These are phyloP conservation scores for Actias luna DNA, from an alignment of 2,888 invertebrate genomes.

Conservation along the genomic window DNA sequence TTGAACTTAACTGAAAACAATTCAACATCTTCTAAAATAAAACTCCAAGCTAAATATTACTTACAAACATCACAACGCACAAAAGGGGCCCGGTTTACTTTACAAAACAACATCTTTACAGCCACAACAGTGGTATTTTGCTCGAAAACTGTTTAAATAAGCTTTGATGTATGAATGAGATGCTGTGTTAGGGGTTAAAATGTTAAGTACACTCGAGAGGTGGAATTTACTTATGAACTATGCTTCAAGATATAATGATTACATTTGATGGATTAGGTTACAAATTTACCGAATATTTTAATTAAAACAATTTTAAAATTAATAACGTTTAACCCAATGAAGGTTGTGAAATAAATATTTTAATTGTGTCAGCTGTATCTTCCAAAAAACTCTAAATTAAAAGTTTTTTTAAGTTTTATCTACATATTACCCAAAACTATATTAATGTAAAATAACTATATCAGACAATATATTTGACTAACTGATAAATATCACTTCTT, in stretches of 20 bases:
- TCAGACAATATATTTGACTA: too few relatives aligned
- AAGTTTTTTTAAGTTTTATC: too few relatives aligned
- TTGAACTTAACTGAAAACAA: neutral
- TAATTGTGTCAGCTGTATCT: too few relatives aligned
- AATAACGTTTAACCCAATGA: too few relatives aligned
- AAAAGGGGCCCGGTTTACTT: conserved; percentile 50
- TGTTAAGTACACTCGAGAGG: conserved; percentile 27
- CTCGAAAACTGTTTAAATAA: conserved; percentile 61
- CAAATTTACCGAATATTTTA: neutral
- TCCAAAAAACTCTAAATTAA: too few relatives aligned
- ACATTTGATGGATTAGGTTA: neutral
- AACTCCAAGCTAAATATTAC: conserved; percentile 23
- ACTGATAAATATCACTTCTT: too few relatives aligned
- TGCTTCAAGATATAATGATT: neutral
- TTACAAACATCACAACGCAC: conserved; percentile 24
- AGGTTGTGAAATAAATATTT: neutral
- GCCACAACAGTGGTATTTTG: conserved; percentile 50
- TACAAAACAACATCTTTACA: conserved; percentile 43
- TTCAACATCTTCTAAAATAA: conserved; percentile 27
- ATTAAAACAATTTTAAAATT: too few relatives aligned
- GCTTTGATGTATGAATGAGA: conserved; percentile 62
- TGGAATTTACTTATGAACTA: neutral
- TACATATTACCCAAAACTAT: too few relatives aligned
- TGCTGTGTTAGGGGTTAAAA: conserved; percentile 25
- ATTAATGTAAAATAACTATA: too few relatives aligned